These are phyloP conservation scores for Haliclona indistincta DNA, from an alignment of 37 sponge, comb jelly and placozoan species.

Conservation along the genomic window DNA sequence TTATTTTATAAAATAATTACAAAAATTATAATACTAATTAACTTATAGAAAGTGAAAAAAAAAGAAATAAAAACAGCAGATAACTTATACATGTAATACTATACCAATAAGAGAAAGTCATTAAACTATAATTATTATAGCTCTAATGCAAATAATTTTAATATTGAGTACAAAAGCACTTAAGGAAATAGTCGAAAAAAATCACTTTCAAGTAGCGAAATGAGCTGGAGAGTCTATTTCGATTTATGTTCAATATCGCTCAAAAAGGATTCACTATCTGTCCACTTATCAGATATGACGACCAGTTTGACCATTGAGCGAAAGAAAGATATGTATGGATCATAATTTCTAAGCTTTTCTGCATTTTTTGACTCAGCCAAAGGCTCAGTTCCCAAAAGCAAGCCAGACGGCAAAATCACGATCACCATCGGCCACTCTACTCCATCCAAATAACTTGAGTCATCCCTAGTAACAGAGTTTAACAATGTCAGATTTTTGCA, in stretches of 20 bases:
- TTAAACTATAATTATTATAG: no score
- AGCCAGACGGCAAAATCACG: neutral
- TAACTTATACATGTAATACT: no score
- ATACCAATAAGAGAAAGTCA: no score
- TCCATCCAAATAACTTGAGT: neutral
- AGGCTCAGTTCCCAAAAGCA: neutral
- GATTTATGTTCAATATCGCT: neutral
- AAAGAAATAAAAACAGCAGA: no score
- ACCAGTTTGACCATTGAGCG: neutral
- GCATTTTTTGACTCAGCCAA: neutral
- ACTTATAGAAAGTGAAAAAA: no score
- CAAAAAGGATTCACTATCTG: neutral
- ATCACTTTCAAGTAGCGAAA: no score
- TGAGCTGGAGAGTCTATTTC: no score
- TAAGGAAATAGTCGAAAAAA: no score
- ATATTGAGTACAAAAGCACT: no score
- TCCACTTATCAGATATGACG: neutral
- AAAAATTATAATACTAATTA: no score
- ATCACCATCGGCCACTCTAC: neutral
- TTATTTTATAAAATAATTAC: no score
- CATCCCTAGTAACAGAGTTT: neutral
- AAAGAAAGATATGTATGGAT: neutral
- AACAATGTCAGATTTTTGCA: neutral
- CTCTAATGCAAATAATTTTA: no score
- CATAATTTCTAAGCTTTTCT: neutral